Base-by-base conservation (phyloP, 2,113 vertebrate species). In the Corythoichthys intestinalis region DNA sequence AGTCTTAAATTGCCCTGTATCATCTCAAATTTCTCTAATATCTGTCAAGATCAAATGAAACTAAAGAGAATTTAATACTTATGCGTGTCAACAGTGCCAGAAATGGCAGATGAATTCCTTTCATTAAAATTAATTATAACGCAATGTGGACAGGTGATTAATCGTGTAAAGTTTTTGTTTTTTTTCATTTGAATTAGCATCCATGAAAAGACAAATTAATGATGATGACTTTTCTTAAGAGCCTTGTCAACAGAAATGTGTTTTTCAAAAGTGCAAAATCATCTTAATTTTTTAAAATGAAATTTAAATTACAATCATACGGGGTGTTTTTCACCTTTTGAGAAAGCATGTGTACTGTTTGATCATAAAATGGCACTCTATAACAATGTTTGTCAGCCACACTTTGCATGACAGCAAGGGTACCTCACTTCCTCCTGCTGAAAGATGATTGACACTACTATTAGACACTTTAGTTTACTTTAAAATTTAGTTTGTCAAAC, bases 291-390 rank as follows among this genome's bases (percentile, higher is more conserved):
- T 14, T 3, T 1, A 17, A 59, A 60, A 63, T 13, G 44, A 73
- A 73, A 72, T 67, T 11, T 73, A 80, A 63, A 65, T 20, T 47
- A 67, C 63, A 75, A 78, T 65, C 50, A 49, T 17, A 17, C 4
- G 49, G 10, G 20, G 48, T 49, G 54, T 20, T 54, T 54, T 54
- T 28, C 52, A 54, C 17, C 7, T 20, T 28, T 5, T 39, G 58
- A 75, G 56, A 72, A 73, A 67, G 66, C 44, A 35, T 85, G 66
- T 68, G 60, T 59, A 70, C 20, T 73, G 61, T 79, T 72, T 76
- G 59, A 71, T 65, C 61, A 85, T 76, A 38, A 81, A 85, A 77
- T 67, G 49, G 5, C 56, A 69, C 70, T 84, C 82, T 80, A 71
- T 78, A 28, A 28, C 20, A 73, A 60, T 74, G 49, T 50, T 34